Evolutionary conservation across 1,140 invertebrate species (phyloP).

Genomic region (Caenorhabditis remanei): DNA sequence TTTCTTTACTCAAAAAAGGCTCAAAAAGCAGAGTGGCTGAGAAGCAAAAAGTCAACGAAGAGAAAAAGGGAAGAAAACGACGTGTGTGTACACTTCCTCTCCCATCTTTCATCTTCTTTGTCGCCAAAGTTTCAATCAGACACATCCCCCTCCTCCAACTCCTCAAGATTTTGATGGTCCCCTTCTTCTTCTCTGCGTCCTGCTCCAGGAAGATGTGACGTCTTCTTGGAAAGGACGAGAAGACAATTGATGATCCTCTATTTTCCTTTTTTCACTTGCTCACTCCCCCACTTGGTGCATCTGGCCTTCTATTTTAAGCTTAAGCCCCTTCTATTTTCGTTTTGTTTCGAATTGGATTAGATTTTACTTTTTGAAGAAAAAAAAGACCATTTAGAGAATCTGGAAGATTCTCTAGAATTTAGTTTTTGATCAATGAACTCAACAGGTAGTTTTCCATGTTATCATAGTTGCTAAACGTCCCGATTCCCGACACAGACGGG

Average conservation of each 20-base stretch:
- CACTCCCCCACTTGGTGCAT: conserved; percentile 26
- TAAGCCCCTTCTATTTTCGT: background rate
- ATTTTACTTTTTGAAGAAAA: too few species aligned
- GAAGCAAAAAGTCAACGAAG: conserved; percentile 3
- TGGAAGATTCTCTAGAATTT: too few species aligned
- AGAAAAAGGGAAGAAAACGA: conserved; percentile 5
- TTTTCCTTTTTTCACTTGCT: background rate
- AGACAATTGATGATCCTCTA: conserved; percentile 53
- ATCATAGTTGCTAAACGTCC: too few species aligned
- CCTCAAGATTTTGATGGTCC: conserved; percentile 50
- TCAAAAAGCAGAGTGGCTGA: conserved; percentile 31
- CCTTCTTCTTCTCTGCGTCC: background rate
- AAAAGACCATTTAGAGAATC: too few species aligned
- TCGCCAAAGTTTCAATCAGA: conserved; percentile 51
- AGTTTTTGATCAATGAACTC: too few species aligned
- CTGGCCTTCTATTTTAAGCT: conserved; percentile 38
- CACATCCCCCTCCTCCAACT: background rate
- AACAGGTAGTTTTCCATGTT: too few species aligned
- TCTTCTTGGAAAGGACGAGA: conserved; percentile 46
- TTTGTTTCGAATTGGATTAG: background rate
- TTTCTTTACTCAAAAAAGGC: conserved; percentile 11
- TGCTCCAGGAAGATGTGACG: background rate
- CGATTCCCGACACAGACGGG: too few species aligned
- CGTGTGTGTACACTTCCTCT: conserved; percentile 47
- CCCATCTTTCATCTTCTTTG: background rate